Evolutionary conservation across 2,888 invertebrate genomes (phyloP).

Genomic region (Lumbricus terrestris): DNA sequence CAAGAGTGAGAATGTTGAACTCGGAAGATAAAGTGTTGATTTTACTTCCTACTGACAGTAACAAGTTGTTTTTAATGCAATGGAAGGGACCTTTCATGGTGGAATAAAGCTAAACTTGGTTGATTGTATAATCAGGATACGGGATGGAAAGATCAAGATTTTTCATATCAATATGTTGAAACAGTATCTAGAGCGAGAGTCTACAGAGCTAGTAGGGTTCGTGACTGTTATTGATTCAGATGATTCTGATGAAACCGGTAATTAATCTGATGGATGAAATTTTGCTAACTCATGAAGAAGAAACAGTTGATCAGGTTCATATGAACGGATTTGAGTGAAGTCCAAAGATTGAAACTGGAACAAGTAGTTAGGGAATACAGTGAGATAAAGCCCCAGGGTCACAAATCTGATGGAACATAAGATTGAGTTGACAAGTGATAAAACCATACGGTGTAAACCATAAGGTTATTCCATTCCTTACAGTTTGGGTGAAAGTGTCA

Average conservation of each 20-base stretch:
- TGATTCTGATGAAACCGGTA: not conserved
- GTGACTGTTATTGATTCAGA: no score
- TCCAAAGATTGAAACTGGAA: not conserved
- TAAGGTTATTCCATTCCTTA: no score
- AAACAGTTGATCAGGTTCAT: not conserved
- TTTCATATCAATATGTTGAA: no score
- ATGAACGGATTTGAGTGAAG: not conserved
- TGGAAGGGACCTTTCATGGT: not conserved
- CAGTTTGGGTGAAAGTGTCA: not conserved
- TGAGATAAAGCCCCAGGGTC: not conserved
- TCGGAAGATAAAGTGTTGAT: not conserved
- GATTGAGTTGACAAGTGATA: not conserved
- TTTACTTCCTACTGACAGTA: not conserved
- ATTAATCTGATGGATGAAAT: not conserved
- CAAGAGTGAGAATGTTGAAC: not conserved
- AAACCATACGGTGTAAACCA: not conserved
- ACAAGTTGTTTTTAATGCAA: not conserved
- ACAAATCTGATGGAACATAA: not conserved
- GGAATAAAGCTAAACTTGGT: rapidly evolving
- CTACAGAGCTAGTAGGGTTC: no score
- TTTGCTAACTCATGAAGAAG: not conserved
- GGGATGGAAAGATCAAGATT: no score
- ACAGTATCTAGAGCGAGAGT: no score
- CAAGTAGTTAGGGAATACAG: not conserved
- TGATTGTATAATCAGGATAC: no score